These are phyloP conservation scores for Nephrotoma appendiculata DNA, from an alignment of 2,888 invertebrate species.

Conservation along the genomic window DNA sequence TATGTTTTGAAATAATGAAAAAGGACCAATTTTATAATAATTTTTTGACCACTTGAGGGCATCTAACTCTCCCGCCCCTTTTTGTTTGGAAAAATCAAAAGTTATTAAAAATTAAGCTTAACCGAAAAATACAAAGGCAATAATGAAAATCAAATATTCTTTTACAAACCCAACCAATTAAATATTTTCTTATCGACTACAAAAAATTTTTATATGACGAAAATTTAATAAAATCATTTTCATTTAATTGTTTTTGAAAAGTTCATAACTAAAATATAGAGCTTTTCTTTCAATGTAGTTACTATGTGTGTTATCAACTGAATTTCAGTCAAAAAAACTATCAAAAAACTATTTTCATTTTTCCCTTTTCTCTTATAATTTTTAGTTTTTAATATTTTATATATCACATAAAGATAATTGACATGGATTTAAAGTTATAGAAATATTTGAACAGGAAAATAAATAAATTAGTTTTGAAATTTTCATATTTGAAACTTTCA, in stretches of 20 bases:
- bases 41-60: not conserved
- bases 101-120: not conserved
- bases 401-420: not conserved
- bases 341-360: not conserved
- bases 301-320: not conserved
- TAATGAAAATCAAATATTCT: not conserved
- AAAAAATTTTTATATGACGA: not conserved
- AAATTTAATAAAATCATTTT: not conserved
- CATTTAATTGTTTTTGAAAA: not conserved
- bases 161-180: not conserved
- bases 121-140: not conserved
- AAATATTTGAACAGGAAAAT: not conserved
- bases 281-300: not conserved
- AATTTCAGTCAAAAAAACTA: not conserved
- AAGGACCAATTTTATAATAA: not conserved
- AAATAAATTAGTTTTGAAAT: not conserved
- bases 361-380: not conserved
- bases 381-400: not conserved
- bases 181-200: not conserved
- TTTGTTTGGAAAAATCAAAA: not conserved
- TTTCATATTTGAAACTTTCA: not conserved
- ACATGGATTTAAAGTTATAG: not conserved
- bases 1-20: not conserved
- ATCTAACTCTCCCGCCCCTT: not conserved
- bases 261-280: not conserved